Percentiles rank a stretch among this genome's conserved stretches.
Conservation (phyloP, 1,140 invertebrate species). For the Maniola jurtina region DNA sequence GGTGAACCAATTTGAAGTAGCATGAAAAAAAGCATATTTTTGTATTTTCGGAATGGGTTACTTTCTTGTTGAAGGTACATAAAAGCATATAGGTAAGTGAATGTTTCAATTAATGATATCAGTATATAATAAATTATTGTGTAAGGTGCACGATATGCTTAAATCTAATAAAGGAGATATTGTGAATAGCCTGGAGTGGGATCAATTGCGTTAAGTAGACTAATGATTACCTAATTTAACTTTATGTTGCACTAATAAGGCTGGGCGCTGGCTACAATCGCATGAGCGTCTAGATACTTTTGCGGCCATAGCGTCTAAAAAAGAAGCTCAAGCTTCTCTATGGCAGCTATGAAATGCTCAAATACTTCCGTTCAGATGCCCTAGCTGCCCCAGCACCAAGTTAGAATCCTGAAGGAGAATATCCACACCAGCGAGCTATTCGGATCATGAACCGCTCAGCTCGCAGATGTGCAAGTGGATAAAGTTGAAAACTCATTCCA, state of each 20-base stretch:
- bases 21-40: not conserved
- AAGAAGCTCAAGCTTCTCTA: too few relatives aligned
- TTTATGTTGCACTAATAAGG: slow-evolving; percentile 10
- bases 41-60: slow-evolving; percentile 1
- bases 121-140: not conserved
- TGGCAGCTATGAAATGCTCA: too few relatives aligned
- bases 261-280: too few relatives aligned
- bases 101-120: slow-evolving; percentile 31
- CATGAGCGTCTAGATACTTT: too few relatives aligned
- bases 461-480: too few relatives aligned
- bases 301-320: too few relatives aligned
- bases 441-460: too few relatives aligned
- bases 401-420: too few relatives aligned
- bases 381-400: too few relatives aligned
- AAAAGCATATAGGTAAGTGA: not conserved
- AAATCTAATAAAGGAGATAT: slow-evolving; percentile 31
- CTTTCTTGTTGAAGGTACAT: not conserved
- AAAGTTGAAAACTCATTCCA: too few relatives aligned
- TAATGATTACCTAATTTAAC: slow-evolving; percentile 39
- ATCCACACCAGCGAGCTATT: too few relatives aligned
- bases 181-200: slow-evolving; percentile 72
- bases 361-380: too few relatives aligned
- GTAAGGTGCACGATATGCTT: slow-evolving; percentile 35
- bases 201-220: slow-evolving; percentile 74
- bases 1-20: not conserved